Evolutionary conservation across 2,113 vertebrate genomes (phyloP), one percentile per base, ranked within the genome.

Genomic region (Lepus americanus): DNA sequence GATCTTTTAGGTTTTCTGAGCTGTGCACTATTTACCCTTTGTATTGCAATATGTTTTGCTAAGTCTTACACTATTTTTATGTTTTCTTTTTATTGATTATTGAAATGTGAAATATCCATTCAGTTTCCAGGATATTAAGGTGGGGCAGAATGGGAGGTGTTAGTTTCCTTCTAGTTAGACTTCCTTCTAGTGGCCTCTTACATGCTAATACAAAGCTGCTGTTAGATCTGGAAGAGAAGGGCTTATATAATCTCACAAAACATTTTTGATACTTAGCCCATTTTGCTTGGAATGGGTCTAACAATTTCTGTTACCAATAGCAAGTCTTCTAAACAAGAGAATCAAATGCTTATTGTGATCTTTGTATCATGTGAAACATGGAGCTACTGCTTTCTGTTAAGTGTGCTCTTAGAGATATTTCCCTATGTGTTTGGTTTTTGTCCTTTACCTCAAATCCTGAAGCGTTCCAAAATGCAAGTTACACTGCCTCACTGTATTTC

Each of bases 191-290:
- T 9, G 13, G 2, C 6, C 23, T 74, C 63, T 59, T 53, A 16
- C n/a, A 36, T 73, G 20, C 5, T 31, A 20, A 2, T 27, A 14
- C 33, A 25, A n/a, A 82, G 44, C 0, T 11, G 4, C 3, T 44
- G n/a, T 14, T 23, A 51, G 23, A 19, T 51, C 25, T 20, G 84
- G 11, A 84, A 3, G 14, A 70, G 22, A 87, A 91, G 77, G n/a
- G 72, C 12, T 63, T 3, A 12, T 1, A n/a, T 0, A 44, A 8
- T 1, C 27, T 2, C 17, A 44, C 61, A 25, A 2, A 33, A 67
- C 44, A 33, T 16, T 53, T 11, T 36, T 33, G n/a, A 13, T 63
- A 22, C 6, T 53, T 55, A 36, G 3, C 31, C 36, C 0, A n/a
- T 25, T 61, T 73, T 25, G 31, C 44, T 79, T 74, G 19, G 1